Evolutionary conservation across 2,888 invertebrate species (phyloP), one percentile per base, ranked within the genome.

Genomic region (Chromoteleia sp.): DNA sequence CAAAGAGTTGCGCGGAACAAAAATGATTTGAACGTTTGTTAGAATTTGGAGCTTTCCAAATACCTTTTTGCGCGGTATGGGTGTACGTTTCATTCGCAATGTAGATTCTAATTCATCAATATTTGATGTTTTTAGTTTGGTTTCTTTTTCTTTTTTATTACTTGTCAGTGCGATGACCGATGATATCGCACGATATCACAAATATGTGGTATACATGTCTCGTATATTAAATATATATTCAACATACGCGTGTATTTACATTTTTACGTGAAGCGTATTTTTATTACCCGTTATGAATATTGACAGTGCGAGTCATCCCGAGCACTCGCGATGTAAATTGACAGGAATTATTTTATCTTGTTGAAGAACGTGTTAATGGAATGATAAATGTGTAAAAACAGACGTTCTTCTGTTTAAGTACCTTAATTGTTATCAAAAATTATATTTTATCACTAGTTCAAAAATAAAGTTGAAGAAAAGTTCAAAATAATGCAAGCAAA

Each of bases 131-230:
- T 52, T 65, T 56, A 56, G 30, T 43, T 48, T n/a, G 33, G 59
- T 12, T 56, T 29, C 54, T 54, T 78, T 70, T 78, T 67, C n/a
- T n/a, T n/a, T n/a, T n/a, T n/a, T 73, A 52, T 45, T 61, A 52
- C 78, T 56, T 67, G 70, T 78, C 78, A 63, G 73, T 73, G 50
- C 78, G 65, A 67, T 78, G 78, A 73, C 58, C 71, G 59, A 65
- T 65, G 59, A 71, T 70, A 78, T 73, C 65, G 43, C 58, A 8
- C 43, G 50, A 45, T 56, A 17, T 48, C 12, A 10, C 12, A n/a
- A n/a, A 36, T 36, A 36, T n/a, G 54, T 43, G 54, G 33, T 29
- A 36, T 50, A 73, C 54, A 63, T 73, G 54, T 73, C 43, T 36
- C 15, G 15, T 33, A 39, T 29, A 12, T 6, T 15, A 39, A 48